These are phyloP conservation scores for Muschampia plurimacula DNA, from an alignment of 2,888 invertebrate species.

Conservation along the genomic window DNA sequence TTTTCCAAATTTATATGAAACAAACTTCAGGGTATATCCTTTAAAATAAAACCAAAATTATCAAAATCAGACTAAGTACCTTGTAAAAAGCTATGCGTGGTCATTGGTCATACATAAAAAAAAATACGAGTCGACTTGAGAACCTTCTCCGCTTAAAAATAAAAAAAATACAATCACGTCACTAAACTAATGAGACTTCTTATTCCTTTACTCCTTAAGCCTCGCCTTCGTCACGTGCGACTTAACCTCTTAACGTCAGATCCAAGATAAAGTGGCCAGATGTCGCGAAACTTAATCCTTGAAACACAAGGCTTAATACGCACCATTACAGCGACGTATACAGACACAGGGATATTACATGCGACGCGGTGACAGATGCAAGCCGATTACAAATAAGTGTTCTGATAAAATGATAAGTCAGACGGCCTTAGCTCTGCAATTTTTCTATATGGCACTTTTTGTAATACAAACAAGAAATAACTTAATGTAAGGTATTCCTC, in stretches of 20 bases:
- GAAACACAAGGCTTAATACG: slow-evolving; percentile 28
- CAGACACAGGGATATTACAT: slow-evolving; percentile 3
- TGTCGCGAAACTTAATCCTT: slow-evolving; percentile 34
- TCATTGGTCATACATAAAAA: no score
- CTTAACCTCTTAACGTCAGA: slow-evolving; percentile 30
- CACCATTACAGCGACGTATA: slow-evolving; percentile 26
- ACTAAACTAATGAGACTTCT: not conserved
- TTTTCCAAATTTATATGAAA: no score
- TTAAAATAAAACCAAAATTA: no score
- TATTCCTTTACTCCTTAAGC: slow-evolving; percentile 7
- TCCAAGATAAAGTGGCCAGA: slow-evolving; percentile 25
- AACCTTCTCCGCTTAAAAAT: no score
- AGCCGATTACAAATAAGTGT: slow-evolving; percentile 28
- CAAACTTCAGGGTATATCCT: no score
- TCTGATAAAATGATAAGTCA: slow-evolving; percentile 19
- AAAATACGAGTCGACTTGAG: no score
- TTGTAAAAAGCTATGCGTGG: no score
- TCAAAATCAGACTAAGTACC: no score
- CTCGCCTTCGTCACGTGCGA: slow-evolving; percentile 15
- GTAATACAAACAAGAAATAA: not conserved
- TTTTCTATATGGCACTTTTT: not conserved
- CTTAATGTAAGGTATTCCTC: not conserved
- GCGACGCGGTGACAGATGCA: slow-evolving; percentile 27
- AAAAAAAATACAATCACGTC: not conserved
- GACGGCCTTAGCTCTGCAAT: not conserved